A percentile compares a stretch with the other conserved stretches of the same genome.
Conservation (phyloP, 2,113 vertebrate genomes). For the Butorides virescens region DNA sequence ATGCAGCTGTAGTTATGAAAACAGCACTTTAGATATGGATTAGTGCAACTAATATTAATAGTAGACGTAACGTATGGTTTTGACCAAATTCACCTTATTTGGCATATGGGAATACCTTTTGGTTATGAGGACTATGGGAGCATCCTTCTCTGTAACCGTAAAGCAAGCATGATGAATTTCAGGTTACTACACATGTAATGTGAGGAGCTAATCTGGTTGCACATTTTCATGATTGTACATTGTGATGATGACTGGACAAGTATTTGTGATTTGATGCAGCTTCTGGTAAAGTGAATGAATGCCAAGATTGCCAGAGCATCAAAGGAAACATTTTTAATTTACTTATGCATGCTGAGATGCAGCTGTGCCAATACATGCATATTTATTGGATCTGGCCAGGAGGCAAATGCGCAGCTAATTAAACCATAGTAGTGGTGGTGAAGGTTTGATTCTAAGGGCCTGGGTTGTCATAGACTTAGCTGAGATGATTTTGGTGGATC, state of each 20-base stretch:
- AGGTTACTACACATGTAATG: not conserved
- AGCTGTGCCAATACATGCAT: constrained; percentile 76
- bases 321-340: constrained; percentile 76
- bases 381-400: constrained; percentile 76
- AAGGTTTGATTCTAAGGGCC: constrained; percentile 43
- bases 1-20: not conserved
- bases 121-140: not conserved
- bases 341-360: constrained; percentile 76
- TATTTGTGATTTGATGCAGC: constrained; percentile 68
- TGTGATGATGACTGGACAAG: constrained; percentile 55
- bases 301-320: constrained; percentile 70
- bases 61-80: not conserved
- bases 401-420: constrained; percentile 73
- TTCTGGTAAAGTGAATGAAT: constrained; percentile 70
- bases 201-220: constrained; percentile 4
- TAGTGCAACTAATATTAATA: not conserved
- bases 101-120: not conserved
- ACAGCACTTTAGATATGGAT: not conserved
- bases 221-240: constrained; percentile 36
- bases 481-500: constrained; percentile 18
- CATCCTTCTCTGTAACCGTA: not conserved
- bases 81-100: not conserved
- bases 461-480: not conserved
- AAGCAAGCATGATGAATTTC: not conserved
- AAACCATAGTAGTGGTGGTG: constrained; percentile 64